Percentiles rank a stretch among this genome's conserved stretches.
Evolutionary conservation across 1,140 invertebrate genomes (phyloP).

Genomic region (Penaeus vannamei): DNA sequence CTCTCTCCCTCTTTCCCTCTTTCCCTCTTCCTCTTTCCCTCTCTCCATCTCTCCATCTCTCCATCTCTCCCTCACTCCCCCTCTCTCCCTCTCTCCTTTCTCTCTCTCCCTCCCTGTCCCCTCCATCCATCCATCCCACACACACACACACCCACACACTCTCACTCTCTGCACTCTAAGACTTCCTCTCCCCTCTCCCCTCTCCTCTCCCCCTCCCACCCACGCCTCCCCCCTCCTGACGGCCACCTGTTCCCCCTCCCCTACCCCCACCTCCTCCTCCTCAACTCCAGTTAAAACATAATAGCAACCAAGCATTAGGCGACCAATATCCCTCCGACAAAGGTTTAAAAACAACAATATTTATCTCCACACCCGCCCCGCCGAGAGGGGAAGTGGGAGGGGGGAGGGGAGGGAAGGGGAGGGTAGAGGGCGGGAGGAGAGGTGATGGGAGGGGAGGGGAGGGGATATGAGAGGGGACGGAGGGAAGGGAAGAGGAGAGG

Average conservation of each 20-base stretch:
- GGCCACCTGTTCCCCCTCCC: no score
- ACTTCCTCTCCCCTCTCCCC: background rate
- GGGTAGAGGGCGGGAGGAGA: background rate
- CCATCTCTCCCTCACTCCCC: background rate
- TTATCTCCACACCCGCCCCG: background rate
- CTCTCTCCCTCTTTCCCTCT: background rate
- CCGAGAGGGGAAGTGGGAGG: background rate
- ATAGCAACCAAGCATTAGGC: constrained; percentile 41
- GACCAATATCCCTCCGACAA: constrained; percentile 40
- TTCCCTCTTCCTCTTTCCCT: background rate
- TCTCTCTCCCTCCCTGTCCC: background rate
- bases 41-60: background rate
- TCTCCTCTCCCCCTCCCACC: background rate
- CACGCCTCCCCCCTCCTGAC: background rate
- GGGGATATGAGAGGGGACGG: no score
- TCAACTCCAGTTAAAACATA: constrained; percentile 28
- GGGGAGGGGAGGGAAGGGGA: background rate
- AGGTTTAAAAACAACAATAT: constrained; percentile 41
- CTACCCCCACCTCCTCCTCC: background rate
- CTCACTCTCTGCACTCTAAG: background rate
- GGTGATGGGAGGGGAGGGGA: background rate
- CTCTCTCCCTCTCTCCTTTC: background rate
- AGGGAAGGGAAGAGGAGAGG: background rate
- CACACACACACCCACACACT: constrained; percentile 48
- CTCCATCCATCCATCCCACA: constrained; percentile 21